Evolutionary conservation across 1,140 invertebrate genomes (phyloP), one percentile per base, ranked within the genome.

Genomic region (Venustaconcha ellipsiformis): DNA sequence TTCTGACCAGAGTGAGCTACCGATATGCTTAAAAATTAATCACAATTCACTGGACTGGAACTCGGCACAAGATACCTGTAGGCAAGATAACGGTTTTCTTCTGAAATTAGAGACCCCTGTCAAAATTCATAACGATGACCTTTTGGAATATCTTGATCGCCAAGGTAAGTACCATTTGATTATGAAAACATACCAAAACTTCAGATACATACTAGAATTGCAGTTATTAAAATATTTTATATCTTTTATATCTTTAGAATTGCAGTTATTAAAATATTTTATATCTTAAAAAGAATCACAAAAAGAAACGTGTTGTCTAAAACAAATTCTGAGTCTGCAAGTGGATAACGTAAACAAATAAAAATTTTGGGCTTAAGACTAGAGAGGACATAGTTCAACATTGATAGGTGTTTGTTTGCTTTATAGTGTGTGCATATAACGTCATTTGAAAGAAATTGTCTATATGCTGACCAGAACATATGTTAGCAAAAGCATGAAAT

Each of bases 1-100:
- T 26, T 17, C 55, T 15, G 57, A 62, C n/a, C 68, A 69, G n/a
- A 67, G 60, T 48, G 69, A 70, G 57, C 70, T 76, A 55, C 69
- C 74, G 48, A 58, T 76, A 15, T 76, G 74, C 59, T 57, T 76
- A 20, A 76, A 76, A 60, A 58, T 76, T 48, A 76, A 76, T 65
- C 62, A 56, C n/a, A 23, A 76, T 23, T 48, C 67, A 37, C 68
- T 57, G 20, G 59, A 60, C 13, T 76, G 74, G 74, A 17, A 57
- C 48, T 68, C 65, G 26, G 74, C 74, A 1, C 68, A 76, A 23
- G 23, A 37, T n/a, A 30, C 60, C 0, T 76, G 74, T 18, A 63
- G 74, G 48, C 66, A 71, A 23, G 63, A 76, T 30, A 71, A 70
- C 65, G 74, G 74, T 14, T 76, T 76, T 56, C 62, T 76, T 6